Evolutionary conservation across 2,797 vertebrate genomes (phyloP), one percentile per base, ranked within the genome.

Genomic region (Xerus rutilus): DNA sequence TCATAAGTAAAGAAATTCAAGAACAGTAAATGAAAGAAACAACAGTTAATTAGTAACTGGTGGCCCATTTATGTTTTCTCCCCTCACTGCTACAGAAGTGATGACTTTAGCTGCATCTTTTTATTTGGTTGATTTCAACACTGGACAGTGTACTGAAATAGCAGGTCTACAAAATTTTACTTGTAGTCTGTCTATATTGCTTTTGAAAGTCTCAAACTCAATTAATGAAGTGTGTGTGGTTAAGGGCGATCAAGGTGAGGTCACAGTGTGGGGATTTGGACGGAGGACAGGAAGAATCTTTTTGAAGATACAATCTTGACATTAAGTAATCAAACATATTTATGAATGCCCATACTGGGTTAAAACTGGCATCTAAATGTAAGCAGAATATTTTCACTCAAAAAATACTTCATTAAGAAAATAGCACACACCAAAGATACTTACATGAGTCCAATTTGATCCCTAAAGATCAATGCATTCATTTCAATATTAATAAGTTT

Each of bases 1-100:
- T 89, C 54, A 35, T 54, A 72, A 93, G 35, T 77, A 86, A n/a
- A 87, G 78, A 94, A 91, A 86, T 76, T 65, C 86, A 92, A 45
- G 91, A 78, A 10, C 65, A 83, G 35, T 57, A 79, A 86, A 94
- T 9, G 52, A 77, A 91, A 93, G 62, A 92, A 70, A 76, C 30
- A 59, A 65, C 28, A 39, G 64, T 77, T 59, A 72, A 79, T 89
- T 84, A 82, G 62, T 70, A 65, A 64, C 3, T 11, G 65, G 39
- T 18, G 18, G 18, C 5, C 20, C 28, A 43, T 74, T 83, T 81
- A 30, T 94, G 3, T 85, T 62, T 70, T 76, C 10, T 73, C 20
- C 45, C 20, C 21, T 77, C 35, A 25, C 18, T 45, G 72, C 39
- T 30, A 28, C 7, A 28, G 39, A 25, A 91, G 5, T 43, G 45